Conservation (phyloP, 2,888 invertebrate species). For the Pachymerium ferrugineum region DNA sequence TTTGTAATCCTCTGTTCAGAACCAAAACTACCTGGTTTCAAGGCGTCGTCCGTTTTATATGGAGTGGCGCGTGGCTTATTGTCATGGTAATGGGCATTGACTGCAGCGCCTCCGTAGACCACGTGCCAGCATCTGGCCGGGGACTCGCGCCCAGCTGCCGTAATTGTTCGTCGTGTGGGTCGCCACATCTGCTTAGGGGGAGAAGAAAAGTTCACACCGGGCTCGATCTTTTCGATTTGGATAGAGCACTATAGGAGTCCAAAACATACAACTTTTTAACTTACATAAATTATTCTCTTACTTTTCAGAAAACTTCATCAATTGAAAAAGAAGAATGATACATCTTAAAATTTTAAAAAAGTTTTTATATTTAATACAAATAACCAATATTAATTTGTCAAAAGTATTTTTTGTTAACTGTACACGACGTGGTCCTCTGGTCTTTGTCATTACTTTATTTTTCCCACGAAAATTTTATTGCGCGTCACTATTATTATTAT, state of each 20-base stretch:
- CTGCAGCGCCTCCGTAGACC: constrained; percentile 23
- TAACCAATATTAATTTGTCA: too few species aligned
- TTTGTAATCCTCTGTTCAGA: constrained; percentile 7
- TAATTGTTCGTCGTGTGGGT: constrained; percentile 27
- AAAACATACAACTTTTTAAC: too few species aligned
- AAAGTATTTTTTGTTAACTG: too few species aligned
- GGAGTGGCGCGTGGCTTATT: constrained; percentile 18
- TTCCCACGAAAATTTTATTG: too few species aligned
- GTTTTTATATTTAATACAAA: too few species aligned
- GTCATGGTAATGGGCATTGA: constrained; percentile 29
- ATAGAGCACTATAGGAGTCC: constrained; percentile 12
- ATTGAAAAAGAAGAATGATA: too few species aligned
- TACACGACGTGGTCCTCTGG: too few species aligned
- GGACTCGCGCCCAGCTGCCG: constrained; percentile 28
- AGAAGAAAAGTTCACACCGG: constrained; percentile 27
- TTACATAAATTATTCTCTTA: too few species aligned
- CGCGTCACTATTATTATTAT: too few species aligned
- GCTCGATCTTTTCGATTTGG: constrained; percentile 25
- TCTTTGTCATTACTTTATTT: too few species aligned
- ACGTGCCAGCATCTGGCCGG: constrained; percentile 29
- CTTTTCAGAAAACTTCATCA: too few species aligned
- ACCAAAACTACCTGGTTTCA: background rate
- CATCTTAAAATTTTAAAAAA: too few species aligned
- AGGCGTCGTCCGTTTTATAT: constrained; percentile 2
- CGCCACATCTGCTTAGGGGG: constrained; percentile 27